phyloP scores from a whole-genome alignment of 1,140 invertebrate species.

The Drosophila kepulauana region DNA sequence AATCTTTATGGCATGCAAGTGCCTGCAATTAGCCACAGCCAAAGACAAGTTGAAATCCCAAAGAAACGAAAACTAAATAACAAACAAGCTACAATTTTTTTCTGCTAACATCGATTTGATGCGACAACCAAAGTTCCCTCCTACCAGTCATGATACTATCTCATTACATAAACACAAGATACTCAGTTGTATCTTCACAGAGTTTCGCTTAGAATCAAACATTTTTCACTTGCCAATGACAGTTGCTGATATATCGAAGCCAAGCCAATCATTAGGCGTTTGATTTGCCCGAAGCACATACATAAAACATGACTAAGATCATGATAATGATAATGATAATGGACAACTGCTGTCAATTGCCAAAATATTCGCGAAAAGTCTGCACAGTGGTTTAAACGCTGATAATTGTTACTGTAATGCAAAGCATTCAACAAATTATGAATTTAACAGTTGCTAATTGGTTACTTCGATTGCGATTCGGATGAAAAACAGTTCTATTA shows the following conservation, averaged over 20 bases:
- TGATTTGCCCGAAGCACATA: constrained; percentile 69
- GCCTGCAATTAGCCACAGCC: constrained; percentile 64
- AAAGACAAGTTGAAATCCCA: not conserved
- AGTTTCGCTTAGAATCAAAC: constrained; percentile 46
- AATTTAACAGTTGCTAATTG: no score
- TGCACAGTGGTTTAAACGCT: not conserved
- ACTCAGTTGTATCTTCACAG: not conserved
- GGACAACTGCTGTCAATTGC: constrained; percentile 12
- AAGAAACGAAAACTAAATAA: not conserved
- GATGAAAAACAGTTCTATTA: no score
- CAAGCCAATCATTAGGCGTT: constrained; percentile 56
- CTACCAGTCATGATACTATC: not conserved
- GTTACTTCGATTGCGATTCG: no score
- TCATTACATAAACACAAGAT: not conserved
- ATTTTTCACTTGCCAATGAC: constrained; percentile 53
- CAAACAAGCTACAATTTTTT: constrained; percentile 8
- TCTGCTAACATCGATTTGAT: constrained; percentile 27
- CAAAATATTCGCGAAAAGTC: not conserved
- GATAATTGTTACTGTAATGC: constrained; percentile 15
- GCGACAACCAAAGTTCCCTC: constrained; percentile 6
- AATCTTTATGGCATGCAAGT: constrained; percentile 56
- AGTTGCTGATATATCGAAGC: constrained; percentile 32
- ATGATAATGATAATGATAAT: constrained; percentile 38
- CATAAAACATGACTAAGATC: constrained; percentile 64
- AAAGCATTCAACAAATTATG: no score